Evolutionary conservation across 2,113 vertebrate species (phyloP).

Genomic region (Cathartes aura): DNA sequence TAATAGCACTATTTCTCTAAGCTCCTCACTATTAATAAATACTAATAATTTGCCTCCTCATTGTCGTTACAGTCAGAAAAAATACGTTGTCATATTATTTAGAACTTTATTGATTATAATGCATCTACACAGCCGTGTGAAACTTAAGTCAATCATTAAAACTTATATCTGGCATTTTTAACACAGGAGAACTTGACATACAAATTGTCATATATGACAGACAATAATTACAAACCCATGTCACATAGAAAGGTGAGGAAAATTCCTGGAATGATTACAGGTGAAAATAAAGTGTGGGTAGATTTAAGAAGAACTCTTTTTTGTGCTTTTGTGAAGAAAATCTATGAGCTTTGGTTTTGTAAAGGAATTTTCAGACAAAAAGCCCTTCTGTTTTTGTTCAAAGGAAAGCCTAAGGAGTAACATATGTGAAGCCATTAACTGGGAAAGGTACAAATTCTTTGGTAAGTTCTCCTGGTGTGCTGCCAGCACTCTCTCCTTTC

Average conservation of each 20-base stretch:
- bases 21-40: neutral
- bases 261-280: neutral
- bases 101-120: neutral
- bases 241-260: neutral
- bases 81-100: neutral
- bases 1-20: neutral
- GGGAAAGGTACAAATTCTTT: neutral
- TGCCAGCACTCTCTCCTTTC: neutral
- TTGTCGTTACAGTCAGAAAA: neutral
- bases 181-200: fast-evolving
- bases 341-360: neutral
- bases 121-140: neutral
- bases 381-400: neutral
- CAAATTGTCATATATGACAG: neutral
- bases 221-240: neutral
- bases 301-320: conserved; percentile 9
- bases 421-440: neutral
- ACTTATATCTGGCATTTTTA: neutral
- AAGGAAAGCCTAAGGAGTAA: conserved; percentile 27
- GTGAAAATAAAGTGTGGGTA: conserved; percentile 5
- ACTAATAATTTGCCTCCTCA: neutral
- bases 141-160: neutral
- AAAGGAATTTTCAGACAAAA: neutral
- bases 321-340: conserved; percentile 36
- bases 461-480: neutral